Base-by-base conservation (phyloP, 2,888 invertebrate species). In the Euclidia mi region DNA sequence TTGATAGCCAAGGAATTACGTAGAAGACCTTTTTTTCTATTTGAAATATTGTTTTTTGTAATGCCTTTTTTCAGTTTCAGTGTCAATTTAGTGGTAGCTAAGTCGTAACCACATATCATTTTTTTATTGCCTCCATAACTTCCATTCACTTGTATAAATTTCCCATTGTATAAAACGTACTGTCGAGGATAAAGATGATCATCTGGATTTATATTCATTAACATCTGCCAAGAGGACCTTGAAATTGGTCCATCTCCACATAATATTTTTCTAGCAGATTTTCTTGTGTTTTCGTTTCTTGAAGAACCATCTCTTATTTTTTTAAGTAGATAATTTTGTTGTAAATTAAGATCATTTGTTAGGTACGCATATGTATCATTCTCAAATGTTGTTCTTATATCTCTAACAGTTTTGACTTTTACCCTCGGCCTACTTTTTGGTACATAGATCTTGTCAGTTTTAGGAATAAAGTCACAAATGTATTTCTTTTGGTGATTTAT, bases 151-250 rank as follows among this genome's bases (percentile, higher is more conserved):
- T 86, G 85, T 62, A 94, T 87, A 48, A 71, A 66, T 71, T 76
- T 87, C 3, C 88, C 87, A 72, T 92, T 87, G 83, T 85, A 94
- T 51, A 89, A 68, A 56, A 92, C 82, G 76, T 75, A 92, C 64
- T 94, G 94, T 35, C 77, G 79, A 11, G 85, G 50, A 76, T 89
- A 59, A 31, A 51, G 43, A 48, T 87, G 76, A 10, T 71, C 71
- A 50, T 88, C 79, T 17, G 92, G 90, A 68, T 94, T 94, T 25
- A 94, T 75, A 78, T 93, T 92, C 63, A 81, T 83, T 38, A 94
- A 64, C 90, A 94, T 94, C 81, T 92, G 89, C 94, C 94, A 94
- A 11, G 87, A 73, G n/a, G 84, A 65, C 71, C 86, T 89, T 17
- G 87, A 85, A 56, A 92, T 72, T 17, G 94, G 91, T 32, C 70